Base-by-base conservation (phyloP, 2,888 invertebrate species). In the Sinhomidia bicolor region DNA sequence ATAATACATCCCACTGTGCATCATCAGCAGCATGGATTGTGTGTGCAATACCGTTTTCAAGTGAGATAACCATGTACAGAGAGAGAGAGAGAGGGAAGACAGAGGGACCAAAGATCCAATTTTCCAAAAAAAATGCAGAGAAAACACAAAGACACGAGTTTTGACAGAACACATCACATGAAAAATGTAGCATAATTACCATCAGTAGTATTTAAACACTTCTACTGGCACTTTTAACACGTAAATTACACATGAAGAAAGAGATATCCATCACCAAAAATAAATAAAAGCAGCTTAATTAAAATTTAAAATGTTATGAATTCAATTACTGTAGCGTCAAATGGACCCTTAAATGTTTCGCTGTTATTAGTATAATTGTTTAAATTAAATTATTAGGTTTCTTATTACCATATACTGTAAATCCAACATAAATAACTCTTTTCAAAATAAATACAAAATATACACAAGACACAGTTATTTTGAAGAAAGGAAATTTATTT, bases 1-100 rank as follows among this genome's bases (percentile, higher is more conserved):
- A 92, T 90, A 79, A 91, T 83, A 44, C 90, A 85, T 74, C 91
- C 91, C 89, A 92, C 92, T 54, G 74, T 76, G 62, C 9, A 9
- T 62, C 68, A 47, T 68, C 68, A 83, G 54, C 84, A 74, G 62
- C 60, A 86, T 44, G 68, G 80, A 68, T 17, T 81, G 74, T 71
- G 71, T 32, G 78, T 78, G 78, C 78, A 78, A 54, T 32, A 83
- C 79, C 60, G 51, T 65, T 78, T 84, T 78, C 78, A 85, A 65
- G 29, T 51, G 65, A 20, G n/a, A 65, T 74, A 65, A 51, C 74
- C 84, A 76, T 51, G 17, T 9, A 71, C 65, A 76, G 54, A n/a
- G n/a, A n/a, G n/a, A n/a, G n/a, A n/a, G n/a, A 81, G 60, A 71
- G 36, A 78, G 85, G 76, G 85, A 79, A 47, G 62, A 47, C 44